Base-by-base conservation (phyloP, 2,888 invertebrate genomes). In the Acanthosoma haemorrhoidale region DNA sequence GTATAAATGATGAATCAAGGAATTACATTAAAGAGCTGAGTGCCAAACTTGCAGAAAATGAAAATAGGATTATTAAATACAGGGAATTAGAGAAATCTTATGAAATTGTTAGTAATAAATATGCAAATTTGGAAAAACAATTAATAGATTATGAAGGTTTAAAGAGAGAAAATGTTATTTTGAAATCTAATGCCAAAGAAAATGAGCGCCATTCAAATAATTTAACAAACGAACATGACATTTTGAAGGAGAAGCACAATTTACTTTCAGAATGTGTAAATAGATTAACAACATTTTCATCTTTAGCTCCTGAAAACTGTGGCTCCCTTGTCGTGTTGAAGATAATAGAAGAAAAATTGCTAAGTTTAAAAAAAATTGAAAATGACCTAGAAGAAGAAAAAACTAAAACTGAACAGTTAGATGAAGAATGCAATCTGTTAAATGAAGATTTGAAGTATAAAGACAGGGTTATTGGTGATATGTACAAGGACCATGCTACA, bases 391-490 rank as follows among this genome's bases (percentile, higher is more conserved):
- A 67, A 34, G 67, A 67, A 51, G 25, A 67, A 51, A 67, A 57
- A 34, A 32, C 16, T 1, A 67, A 67, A 51, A 32, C 29, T 36
- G 4, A 29, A 34, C 34, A 51, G 18, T 21, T 67, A n/a, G 67
- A 67, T 51, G 57, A 67, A 57, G 67, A 67, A 16, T 67, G 67
- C 36, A 32, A 67, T 31, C 4, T 67, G 13, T 39, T 67, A 18
- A 41, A 67, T 34, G 43, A 51, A 51, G 67, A 67, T 57, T 15
- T 67, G 4, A 18, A 67, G 1, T 67, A 18, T n/a, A 67, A 67
- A 67, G 67, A 67, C 21, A 43, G 32, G 18, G 29, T 51, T 2
- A 29, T 67, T 13, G 67, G 67, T 1, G 67, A 67, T 21, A 18
- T 67, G 25, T 67, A 57, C 6, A 31, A 57, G 18, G 41, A 67